phyloP scores from a whole-genome alignment of 2,797 vertebrate species.

The Sebastes nivosus region DNA sequence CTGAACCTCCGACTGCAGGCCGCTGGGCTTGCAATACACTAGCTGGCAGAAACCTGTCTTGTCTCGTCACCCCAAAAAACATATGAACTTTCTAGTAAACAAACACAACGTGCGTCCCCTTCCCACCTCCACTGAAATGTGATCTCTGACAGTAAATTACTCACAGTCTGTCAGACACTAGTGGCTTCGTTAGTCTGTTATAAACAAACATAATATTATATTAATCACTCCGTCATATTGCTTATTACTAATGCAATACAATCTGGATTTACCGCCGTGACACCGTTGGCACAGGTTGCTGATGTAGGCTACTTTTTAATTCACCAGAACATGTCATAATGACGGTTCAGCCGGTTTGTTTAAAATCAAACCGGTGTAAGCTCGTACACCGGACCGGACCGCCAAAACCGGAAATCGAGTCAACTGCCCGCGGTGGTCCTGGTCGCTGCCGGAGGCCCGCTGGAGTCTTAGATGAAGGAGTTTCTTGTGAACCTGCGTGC shows the following conservation, averaged over 20 bases:
- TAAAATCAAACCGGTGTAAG: background rate
- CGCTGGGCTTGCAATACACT: too few species aligned
- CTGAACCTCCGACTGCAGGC: too few species aligned
- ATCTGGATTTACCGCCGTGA: background rate
- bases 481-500: background rate
- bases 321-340: background rate
- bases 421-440: background rate
- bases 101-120: too few species aligned
- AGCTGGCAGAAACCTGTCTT: too few species aligned
- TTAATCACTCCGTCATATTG: background rate
- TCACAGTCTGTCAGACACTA: background rate
- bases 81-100: too few species aligned
- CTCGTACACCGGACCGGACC: background rate
- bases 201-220: background rate
- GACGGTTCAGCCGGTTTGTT: background rate
- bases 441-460: rapidly evolving
- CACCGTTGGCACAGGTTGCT: background rate
- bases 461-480: background rate
- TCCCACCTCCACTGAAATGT: too few species aligned
- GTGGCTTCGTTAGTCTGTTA: background rate
- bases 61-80: too few species aligned
- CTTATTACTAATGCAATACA: background rate
- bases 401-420: background rate
- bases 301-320: background rate
- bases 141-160: too few species aligned